A percentile compares a stretch with the other conserved stretches of the same genome.
These are phyloP conservation scores for Arnoldichthys spilopterus DNA, from an alignment of 2,797 vertebrate species.

Conservation along the genomic window DNA sequence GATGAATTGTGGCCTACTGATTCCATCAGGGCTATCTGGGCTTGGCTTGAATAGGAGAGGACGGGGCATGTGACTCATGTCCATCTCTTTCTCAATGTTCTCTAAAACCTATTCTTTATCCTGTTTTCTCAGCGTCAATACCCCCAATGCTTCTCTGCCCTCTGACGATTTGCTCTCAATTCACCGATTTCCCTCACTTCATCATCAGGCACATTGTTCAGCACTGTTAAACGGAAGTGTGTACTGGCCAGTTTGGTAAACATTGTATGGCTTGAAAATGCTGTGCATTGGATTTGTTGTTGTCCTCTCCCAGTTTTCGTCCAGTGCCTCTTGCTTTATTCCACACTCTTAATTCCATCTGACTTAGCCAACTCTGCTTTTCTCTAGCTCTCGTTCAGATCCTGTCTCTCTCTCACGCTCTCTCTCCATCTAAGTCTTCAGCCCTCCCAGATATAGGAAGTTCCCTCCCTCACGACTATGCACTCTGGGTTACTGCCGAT, in stretches of 20 bases:
- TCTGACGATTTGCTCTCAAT: too few relatives aligned
- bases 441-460: conserved; percentile 9
- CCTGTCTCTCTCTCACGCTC: conserved; percentile 6
- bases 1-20: conserved; percentile 66
- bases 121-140: not conserved
- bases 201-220: not conserved
- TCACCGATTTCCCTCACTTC: not conserved
- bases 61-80: conserved; percentile 58
- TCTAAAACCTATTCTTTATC: conserved; percentile 27
- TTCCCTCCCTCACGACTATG: conserved; percentile 28
- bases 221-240: not conserved
- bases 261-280: not conserved
- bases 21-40: conserved; percentile 42
- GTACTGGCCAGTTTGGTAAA: not conserved
- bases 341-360: conserved; percentile 2
- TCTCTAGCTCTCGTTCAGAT: not conserved
- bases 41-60: conserved; percentile 52
- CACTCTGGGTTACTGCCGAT: conserved; percentile 24
- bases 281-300: not conserved
- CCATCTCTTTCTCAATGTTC: conserved; percentile 46
- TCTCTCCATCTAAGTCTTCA: conserved; percentile 3
- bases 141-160: not conserved
- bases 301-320: not conserved
- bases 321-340: not conserved
- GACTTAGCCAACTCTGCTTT: conserved; percentile 4